A percentile compares a stretch with the other conserved stretches of the same genome.
phyloP scores from a whole-genome alignment of 53 echinoderm and acorn worm species.

The Paracentrotus lividus region DNA sequence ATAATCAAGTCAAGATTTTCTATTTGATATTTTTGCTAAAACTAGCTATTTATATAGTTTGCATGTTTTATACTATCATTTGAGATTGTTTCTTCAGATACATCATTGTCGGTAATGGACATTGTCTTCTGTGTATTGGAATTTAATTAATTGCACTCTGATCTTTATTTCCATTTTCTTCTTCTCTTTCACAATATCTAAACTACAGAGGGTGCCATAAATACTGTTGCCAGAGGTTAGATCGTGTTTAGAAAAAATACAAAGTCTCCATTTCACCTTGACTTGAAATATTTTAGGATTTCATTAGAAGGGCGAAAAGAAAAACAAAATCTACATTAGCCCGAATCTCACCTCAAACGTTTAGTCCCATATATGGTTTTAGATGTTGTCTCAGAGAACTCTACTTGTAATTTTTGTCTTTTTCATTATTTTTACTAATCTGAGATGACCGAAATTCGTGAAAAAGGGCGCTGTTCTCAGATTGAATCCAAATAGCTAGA shows the following conservation, averaged over 20 bases:
- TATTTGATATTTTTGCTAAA: too few relatives aligned
- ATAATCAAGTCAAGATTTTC: too few relatives aligned
- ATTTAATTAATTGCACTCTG: too few relatives aligned
- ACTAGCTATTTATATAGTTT: too few relatives aligned
- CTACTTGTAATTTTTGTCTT: neutral
- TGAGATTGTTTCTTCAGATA: neutral
- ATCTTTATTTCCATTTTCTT: neutral
- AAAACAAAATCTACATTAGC: neutral
- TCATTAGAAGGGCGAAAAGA: neutral
- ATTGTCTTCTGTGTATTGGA: too few relatives aligned
- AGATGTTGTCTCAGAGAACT: slow-evolving; percentile 1
- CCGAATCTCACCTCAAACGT: neutral
- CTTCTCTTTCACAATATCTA: neutral
- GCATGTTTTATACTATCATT: too few relatives aligned
- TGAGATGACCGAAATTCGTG: neutral
- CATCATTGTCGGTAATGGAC: too few relatives aligned
- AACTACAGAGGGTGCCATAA: neutral
- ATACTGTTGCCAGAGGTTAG: neutral
- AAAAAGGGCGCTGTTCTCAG: slow-evolving; percentile 13
- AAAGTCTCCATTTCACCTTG: too few relatives aligned
- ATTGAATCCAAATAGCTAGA: slow-evolving; percentile 29
- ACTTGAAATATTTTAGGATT: neutral
- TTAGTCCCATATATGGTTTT: neutral
- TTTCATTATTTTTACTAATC: slow-evolving; percentile 16
- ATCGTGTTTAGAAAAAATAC: neutral